Base-by-base conservation (phyloP, 2,797 vertebrate genomes). In the Chaunax sp. region DNA sequence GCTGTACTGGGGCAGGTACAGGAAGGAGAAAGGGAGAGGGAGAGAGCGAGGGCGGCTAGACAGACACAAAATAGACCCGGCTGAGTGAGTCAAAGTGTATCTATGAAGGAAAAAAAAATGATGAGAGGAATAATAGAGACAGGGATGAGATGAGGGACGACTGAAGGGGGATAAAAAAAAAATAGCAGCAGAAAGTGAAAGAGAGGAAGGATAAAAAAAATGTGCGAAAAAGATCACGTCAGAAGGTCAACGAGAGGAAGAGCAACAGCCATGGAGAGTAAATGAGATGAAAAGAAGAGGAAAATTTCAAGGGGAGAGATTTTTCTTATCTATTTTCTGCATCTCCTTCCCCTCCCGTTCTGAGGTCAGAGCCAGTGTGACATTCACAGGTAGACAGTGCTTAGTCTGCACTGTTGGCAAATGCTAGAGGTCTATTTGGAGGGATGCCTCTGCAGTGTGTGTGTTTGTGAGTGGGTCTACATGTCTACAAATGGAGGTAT, bases 1-100 rank as follows among this genome's bases (percentile, higher is more conserved):
- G 77, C 78, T 54, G 50, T 78, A 69, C 84, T 84, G 69, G 37
- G 60, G 66, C 73, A 85, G 89, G 86, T 22, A 88, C 83, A 79
- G 37, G 69, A 75, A 77, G 83, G 66, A 79, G 38, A 61, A 67
- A 63, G 66, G 61, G 45, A 68, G 64, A 71, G 47, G 4, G 19
- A 43, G 57, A 50, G 35, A 54, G 69, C 1, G 16, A 45, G 64
- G 50, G 38, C 6, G 46, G 16, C 37, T 66, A 65, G 43, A 53
- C 56, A 64, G 55, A 49, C 16, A 64, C 38, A 44, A 40, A 61
- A 41, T n/a, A 49, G 64, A 53, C 67, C 46, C 45, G 45, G 40
- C 73, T 37, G 50, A 56, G 26, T 45, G 44, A 30, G 46, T 43
- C 45, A 53, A 43, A 64, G n/a, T 68, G 58, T 59, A 44, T 18